Evolutionary conservation across 2,797 vertebrate species (phyloP).

Genomic region (Phyllotis vaccarum): DNA sequence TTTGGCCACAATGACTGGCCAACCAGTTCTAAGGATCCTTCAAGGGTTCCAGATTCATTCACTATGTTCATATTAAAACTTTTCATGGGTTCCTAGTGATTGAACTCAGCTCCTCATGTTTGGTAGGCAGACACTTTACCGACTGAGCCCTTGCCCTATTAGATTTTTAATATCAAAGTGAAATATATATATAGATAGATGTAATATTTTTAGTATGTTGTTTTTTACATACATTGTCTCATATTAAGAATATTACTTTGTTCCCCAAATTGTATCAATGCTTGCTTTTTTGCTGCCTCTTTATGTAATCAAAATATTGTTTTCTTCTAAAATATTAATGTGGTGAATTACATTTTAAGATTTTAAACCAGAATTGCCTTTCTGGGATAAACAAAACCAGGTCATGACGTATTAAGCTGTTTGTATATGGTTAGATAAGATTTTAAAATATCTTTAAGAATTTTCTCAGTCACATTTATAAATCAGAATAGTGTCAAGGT

Average conservation of each 20-base stretch:
- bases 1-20: background rate
- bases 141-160: background rate
- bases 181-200: constrained; percentile 23
- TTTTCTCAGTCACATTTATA: constrained; percentile 20
- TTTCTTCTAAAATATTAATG: constrained; percentile 70
- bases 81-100: background rate
- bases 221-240: constrained; percentile 27
- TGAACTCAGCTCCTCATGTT: background rate
- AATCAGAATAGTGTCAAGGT: constrained; percentile 58
- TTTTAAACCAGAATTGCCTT: constrained; percentile 54
- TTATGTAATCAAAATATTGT: constrained; percentile 61
- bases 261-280: constrained; percentile 13
- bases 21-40: background rate
- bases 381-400: constrained; percentile 53
- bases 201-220: constrained; percentile 32
- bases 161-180: background rate
- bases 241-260: constrained; percentile 3
- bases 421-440: constrained; percentile 49
- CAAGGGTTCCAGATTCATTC: background rate
- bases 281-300: background rate
- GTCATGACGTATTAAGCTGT: constrained; percentile 53
- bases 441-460: constrained; percentile 44
- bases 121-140: background rate
- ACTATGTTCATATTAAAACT: background rate
- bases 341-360: constrained; percentile 33